Evolutionary conservation across 2,113 vertebrate species (phyloP), one percentile per base, ranked within the genome.

Genomic region (Austrofundulus limnaeus): DNA sequence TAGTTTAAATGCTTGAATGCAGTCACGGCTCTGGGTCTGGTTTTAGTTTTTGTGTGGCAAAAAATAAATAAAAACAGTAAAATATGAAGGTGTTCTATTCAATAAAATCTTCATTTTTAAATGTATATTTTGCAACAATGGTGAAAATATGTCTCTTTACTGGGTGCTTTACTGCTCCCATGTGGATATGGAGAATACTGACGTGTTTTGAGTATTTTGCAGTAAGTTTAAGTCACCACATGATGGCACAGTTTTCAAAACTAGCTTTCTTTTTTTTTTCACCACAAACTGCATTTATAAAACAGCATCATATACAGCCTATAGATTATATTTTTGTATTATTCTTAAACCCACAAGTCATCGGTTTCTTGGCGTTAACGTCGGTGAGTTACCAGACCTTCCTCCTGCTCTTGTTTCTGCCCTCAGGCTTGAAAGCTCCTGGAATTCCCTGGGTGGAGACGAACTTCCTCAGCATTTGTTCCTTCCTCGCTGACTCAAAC

Each of bases 391-490:
- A 62, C 37, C 34, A 66, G 37, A 58, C 49, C 48, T 52, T 68
- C 51, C 60, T 39, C 16, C 62, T 38, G 70, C 48, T 75, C 55
- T 39, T 2, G 19, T 49, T 45, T 50, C 62, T 77, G 48, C 65
- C 53, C 50, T 14, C n/a, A 6, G 58, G 62, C 67, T 84, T 70
- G 71, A 65, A 24, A 51, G 38, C 47, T 55, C 60, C 28, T 53
- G 56, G 63, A 80, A 81, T 86, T 81, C 73, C n/a, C 62, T 66
- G 68, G 66, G 68, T 61, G 78, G 84, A 86, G 85, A 84, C 64
- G 20, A 53, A 58, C 47, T 77, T 83, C 63, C 63, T 31, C 75
- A 76, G 66, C 79, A 81, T 63, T 70, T 81, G 75, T 56, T 78
- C 61, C 62, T 31, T 8, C 11, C 20, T 21, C 1, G 57, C 58